phyloP scores from a whole-genome alignment of 1,140 invertebrate genomes.

The Coptotermes formosanus region DNA sequence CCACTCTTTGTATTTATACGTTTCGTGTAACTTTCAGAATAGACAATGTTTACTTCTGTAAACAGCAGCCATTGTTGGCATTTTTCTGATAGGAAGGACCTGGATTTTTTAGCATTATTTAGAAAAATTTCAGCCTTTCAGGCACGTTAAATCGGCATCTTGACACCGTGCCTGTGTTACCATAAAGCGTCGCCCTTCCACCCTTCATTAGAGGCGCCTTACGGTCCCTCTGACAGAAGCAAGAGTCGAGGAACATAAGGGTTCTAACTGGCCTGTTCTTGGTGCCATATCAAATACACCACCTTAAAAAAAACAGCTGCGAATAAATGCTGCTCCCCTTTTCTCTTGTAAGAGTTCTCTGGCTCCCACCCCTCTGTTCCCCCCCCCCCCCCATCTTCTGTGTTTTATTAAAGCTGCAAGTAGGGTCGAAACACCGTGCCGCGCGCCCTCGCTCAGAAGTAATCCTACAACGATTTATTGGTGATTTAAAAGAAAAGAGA shows the following conservation, averaged over 20 bases:
- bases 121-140: too few species aligned
- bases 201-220: background rate
- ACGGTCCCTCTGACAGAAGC: background rate
- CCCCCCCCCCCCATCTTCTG: background rate
- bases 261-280: background rate
- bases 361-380: background rate
- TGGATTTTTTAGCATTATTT: too few species aligned
- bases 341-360: background rate
- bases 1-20: too few species aligned
- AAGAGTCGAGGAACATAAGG: background rate
- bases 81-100: too few species aligned
- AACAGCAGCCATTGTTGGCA: too few species aligned
- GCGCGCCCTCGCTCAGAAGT: background rate
- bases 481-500: constrained; percentile 14
- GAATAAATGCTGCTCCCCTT: background rate
- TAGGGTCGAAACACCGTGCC: background rate
- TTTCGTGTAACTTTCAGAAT: too few species aligned
- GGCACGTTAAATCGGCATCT: background rate
- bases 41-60: too few species aligned
- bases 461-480: constrained; percentile 19
- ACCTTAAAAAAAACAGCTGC: background rate
- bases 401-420: constrained; percentile 17
- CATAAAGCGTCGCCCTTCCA: background rate
- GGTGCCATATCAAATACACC: background rate
- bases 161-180: background rate